Evolutionary conservation across 2,113 vertebrate species (phyloP).

Genomic region (Myrmecophaga tridactyla): DNA sequence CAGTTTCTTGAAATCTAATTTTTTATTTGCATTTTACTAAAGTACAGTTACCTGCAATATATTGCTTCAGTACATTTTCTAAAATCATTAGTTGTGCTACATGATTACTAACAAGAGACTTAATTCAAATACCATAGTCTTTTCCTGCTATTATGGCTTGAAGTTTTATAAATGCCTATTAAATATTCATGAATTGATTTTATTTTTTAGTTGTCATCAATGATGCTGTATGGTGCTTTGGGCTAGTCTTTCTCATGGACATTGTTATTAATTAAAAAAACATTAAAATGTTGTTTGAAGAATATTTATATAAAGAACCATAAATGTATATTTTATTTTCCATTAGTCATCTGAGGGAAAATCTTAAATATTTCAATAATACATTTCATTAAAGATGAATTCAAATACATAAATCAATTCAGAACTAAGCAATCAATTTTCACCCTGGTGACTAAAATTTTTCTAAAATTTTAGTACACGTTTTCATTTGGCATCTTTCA

Average conservation of each 20-base stretch:
- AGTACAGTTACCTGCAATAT: background rate
- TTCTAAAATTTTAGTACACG: background rate
- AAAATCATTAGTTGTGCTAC: background rate
- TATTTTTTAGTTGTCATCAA: constrained; percentile 38
- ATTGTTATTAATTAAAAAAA: constrained; percentile 56
- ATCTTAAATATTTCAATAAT: background rate
- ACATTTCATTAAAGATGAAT: constrained; percentile 24
- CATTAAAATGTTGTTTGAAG: constrained; percentile 28
- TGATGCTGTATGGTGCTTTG: background rate
- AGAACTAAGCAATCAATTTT: background rate
- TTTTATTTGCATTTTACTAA: background rate
- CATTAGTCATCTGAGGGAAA: background rate
- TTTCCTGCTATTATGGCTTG: constrained; percentile 3
- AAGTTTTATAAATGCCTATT: constrained; percentile 64
- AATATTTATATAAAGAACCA: background rate
- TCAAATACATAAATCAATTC: constrained; percentile 15
- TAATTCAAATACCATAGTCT: background rate
- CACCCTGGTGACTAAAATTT: background rate
- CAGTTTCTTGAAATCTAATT: background rate
- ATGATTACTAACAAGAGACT: background rate
- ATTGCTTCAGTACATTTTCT: background rate
- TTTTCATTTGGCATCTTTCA: background rate
- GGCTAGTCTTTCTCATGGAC: background rate
- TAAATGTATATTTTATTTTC: background rate
- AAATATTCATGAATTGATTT: constrained; percentile 56